Base-by-base conservation (phyloP, 2,113 vertebrate species). In the Misgurnus mizolepis region DNA sequence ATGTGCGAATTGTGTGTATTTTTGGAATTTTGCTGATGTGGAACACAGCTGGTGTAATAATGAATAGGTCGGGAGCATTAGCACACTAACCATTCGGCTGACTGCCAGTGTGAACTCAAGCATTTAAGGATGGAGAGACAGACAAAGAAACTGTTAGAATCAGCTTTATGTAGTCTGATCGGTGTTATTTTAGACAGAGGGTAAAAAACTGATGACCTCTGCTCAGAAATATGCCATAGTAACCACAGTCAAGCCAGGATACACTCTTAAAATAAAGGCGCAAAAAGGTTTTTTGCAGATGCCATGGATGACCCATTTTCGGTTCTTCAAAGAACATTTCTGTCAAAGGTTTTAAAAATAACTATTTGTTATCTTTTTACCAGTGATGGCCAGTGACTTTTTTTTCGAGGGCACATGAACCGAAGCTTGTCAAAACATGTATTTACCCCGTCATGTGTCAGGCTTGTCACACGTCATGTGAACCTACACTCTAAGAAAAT, bases 31-130 rank as follows among this genome's bases (percentile, higher is more conserved):
- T 72, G 67, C 72, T 62, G 12, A 73, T 67, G 68, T 79, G 79
- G 78, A 81, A 68, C 79, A 68, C 82, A 85, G 85, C 84, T 85
- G 84, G 56, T 49, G 79, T 67, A 74, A 82, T 87, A 84, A 86
- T 84, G 86, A 83, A 79, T 45, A 11, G 50, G 72, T 56, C 58
- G 66, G 73, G 81, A 85, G 74, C 49, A 64, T 55, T 80, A 79
- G 81, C 82, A 82, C 53, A 22, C 47, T 69, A 69, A 66, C 50
- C 15, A 4, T 50, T 72, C 64, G 70, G 50, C 69, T 45, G 70
- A 62, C 53, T 75, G 84, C 86, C 84, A 82, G 83, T 64, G 76
- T 69, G 83, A 82, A 83, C 76, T 41, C 62, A 64, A 62, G n/a
- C 49, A 61, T 72, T 45, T 77, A 83, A 78, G 72, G 72, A 75